Percentiles rank a stretch among this genome's conserved stretches.
phyloP scores from a whole-genome alignment of 2,797 vertebrate species.

The Mus caroli region DNA sequence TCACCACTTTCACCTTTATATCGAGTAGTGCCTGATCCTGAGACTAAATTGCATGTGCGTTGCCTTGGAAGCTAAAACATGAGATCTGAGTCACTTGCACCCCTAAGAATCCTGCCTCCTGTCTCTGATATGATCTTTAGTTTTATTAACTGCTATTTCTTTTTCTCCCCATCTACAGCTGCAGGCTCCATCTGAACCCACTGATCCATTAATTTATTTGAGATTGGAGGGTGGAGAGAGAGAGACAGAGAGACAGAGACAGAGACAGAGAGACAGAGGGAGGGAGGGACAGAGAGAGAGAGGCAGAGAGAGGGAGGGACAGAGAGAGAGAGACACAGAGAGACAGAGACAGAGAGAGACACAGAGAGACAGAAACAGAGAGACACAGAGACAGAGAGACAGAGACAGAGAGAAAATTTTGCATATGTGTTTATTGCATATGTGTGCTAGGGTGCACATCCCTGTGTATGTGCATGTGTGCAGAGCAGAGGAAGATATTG shows the following conservation, averaged over 20 bases:
- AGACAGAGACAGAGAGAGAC: not conserved
- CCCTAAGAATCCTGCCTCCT: not conserved
- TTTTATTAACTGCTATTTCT: not conserved
- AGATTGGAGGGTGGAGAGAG: not conserved
- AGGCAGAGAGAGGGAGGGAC: no score
- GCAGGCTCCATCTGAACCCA: not conserved
- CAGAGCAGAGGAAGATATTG: not conserved
- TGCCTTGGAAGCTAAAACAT: not conserved
- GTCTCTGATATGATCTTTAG: not conserved
- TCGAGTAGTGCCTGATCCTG: not conserved
- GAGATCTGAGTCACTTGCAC: not conserved
- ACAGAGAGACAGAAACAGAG: not conserved
- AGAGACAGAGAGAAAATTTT: not conserved
- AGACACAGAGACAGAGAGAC: not conserved
- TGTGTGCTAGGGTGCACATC: not conserved
- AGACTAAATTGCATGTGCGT: not conserved
- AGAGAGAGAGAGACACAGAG: not conserved
- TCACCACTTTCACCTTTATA: not conserved
- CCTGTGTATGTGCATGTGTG: not conserved
- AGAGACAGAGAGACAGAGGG: not conserved
- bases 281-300: not conserved
- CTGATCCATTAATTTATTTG: not conserved
- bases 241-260: not conserved
- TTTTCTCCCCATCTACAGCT: not conserved
- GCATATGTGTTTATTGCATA: not conserved